A percentile compares a stretch with the other conserved stretches of the same genome.
phyloP scores from a whole-genome alignment of 2,797 vertebrate species.

The Sebastes oblongus region DNA sequence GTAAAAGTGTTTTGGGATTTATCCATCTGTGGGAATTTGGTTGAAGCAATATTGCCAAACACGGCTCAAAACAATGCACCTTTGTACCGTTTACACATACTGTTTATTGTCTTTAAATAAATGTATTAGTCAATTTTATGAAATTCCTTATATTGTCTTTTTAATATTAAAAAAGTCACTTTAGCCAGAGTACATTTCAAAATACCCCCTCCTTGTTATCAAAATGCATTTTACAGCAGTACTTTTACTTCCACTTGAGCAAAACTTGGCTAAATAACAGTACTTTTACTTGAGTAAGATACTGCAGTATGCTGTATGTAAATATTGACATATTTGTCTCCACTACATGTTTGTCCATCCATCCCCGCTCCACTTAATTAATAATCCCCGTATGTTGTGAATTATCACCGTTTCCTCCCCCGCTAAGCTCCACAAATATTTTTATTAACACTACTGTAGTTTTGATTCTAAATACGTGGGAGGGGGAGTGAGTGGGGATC shows the following conservation, averaged over 20 bases:
- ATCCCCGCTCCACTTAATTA: conserved; percentile 1
- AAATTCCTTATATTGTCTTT: not conserved
- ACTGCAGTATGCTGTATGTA: not conserved
- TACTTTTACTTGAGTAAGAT: not conserved
- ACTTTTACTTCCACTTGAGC: not conserved
- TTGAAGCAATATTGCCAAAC: not conserved
- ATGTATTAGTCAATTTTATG: not conserved
- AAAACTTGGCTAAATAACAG: not conserved
- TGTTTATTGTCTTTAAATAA: conserved; percentile 26
- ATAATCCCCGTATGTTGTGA: conserved; percentile 60
- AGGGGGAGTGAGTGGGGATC: conserved; percentile 27
- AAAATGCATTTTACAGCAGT: not conserved
- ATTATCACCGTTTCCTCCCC: conserved; percentile 32
- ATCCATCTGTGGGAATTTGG: not conserved
- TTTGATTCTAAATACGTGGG: conserved; percentile 41
- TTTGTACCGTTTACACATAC: conserved; percentile 16
- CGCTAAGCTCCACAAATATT: conserved; percentile 34
- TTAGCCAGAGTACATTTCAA: not conserved
- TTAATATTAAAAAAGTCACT: not conserved
- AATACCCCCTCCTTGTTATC: not conserved
- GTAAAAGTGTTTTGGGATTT: not conserved
- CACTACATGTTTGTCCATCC: not conserved
- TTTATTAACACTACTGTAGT: conserved; percentile 64
- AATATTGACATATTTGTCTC: not conserved
- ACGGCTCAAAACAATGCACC: not conserved